Evolutionary conservation across 2,113 vertebrate genomes (phyloP).

Genomic region (Naja naja): DNA sequence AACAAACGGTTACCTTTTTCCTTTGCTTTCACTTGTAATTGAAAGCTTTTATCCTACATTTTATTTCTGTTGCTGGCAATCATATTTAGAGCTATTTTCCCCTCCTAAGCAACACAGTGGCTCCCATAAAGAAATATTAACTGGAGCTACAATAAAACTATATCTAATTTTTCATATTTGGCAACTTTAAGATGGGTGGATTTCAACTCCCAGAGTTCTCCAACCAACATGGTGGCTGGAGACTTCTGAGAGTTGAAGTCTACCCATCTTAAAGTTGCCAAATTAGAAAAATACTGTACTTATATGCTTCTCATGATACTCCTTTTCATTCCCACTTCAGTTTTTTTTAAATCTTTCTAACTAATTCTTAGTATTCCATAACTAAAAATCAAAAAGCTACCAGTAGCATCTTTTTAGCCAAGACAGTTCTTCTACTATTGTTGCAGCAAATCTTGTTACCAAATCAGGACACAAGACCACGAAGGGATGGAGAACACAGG

Average conservation of each 20-base stretch:
- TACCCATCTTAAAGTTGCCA: background rate
- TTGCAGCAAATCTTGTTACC: no score
- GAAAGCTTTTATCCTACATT: background rate
- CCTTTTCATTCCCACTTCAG: background rate
- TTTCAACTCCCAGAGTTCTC: background rate
- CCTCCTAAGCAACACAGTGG: background rate
- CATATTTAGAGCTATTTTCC: background rate
- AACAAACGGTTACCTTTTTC: background rate
- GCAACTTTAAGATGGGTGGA: background rate
- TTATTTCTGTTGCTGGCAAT: background rate
- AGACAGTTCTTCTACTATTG: background rate
- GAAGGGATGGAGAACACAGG: no score
- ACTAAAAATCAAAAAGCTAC: background rate
- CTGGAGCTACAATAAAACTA: background rate
- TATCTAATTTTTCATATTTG: background rate
- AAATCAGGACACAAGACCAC: no score
- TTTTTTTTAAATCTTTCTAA: background rate
- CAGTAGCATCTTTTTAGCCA: background rate
- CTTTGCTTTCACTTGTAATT: constrained; percentile 24
- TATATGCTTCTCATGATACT: background rate
- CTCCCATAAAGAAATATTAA: background rate
- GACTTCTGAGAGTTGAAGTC: background rate
- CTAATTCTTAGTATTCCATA: background rate
- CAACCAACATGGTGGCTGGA: background rate
- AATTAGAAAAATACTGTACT: background rate